Evolutionary conservation across 2,797 vertebrate genomes (phyloP), one percentile per base, ranked within the genome.

Genomic region (Cichlasoma orientale): DNA sequence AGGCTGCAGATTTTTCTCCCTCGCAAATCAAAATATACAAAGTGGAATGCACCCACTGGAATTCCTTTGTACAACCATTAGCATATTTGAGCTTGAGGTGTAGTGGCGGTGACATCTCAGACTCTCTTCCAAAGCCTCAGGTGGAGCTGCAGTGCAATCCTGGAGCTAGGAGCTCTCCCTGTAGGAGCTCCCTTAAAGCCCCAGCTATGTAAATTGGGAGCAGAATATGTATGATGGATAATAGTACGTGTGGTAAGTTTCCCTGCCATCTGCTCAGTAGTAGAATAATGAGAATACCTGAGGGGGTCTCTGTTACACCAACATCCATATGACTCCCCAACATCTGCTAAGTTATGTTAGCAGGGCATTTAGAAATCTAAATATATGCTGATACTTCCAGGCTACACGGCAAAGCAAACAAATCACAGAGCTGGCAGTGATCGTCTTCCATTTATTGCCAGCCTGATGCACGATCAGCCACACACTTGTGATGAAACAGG

Each of bases 201-300:
- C 73, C 44, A 55, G 82, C 88, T 88, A 91, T 93, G 93, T 90
- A 94, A 92, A 93, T 93, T 82, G 83, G 87, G 78, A 89, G 80
- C 79, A 88, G 92, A 94, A 94, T 93, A 94, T 93, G 92, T 90
- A 93, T 90, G 92, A 93, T 92, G 92, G 90, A 92, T 92, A 91
- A 92, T 90, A 80, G 89, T 88, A 89, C 90, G 86, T 91, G 92
- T 87, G 89, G 86, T 92, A 90, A 84, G 89, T 90, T 90, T 90
- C 84, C 69, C 63, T 63, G 80, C 93, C 93, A 94, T 94, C 93
- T 94, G 94, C 91, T 93, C 89, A 79, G 92, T 83, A 82, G 90
- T 91, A 77, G 92, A 93, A 92, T 94, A 93, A 94, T 94, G 92
- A 94, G 91, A 94, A 95, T 94, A 95, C 94, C 94, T 95, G 92